Conservation (phyloP, 1,140 invertebrate genomes). For the Drosophila oshimai region DNA sequence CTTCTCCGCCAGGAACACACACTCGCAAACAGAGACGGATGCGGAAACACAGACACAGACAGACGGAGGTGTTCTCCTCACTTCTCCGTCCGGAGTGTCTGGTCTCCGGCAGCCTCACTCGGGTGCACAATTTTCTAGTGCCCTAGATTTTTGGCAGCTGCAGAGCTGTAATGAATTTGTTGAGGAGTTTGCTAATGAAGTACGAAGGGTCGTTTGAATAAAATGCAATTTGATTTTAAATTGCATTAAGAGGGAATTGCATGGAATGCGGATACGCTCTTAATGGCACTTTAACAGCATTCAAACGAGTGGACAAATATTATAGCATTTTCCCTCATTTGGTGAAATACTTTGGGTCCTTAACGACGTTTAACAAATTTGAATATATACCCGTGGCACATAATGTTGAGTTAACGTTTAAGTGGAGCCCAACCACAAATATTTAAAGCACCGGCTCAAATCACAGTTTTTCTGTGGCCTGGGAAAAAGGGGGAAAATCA, state of each 20-base stretch:
- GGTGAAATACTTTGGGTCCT: not conserved
- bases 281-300: slow-evolving; percentile 20
- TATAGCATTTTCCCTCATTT: slow-evolving; percentile 3
- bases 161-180: slow-evolving; percentile 72
- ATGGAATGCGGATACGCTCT: slow-evolving; percentile 15
- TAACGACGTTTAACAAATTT: slow-evolving; percentile 16
- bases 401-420: slow-evolving; percentile 1
- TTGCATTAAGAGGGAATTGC: slow-evolving; percentile 62
- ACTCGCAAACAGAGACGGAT: slow-evolving; percentile 1
- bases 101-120: slow-evolving; percentile 27
- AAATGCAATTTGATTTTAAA: slow-evolving; percentile 72
- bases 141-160: slow-evolving; percentile 61
- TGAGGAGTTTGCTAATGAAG: slow-evolving; percentile 76
- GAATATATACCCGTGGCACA: not conserved
- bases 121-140: slow-evolving; percentile 52
- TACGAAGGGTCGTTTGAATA: slow-evolving; percentile 48
- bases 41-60: not conserved
- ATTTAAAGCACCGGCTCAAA: slow-evolving; percentile 16
- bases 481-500: slow-evolving; percentile 48
- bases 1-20: slow-evolving; percentile 37
- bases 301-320: slow-evolving; percentile 16
- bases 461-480: slow-evolving; percentile 3
- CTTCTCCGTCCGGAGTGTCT: slow-evolving; percentile 13
- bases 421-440: slow-evolving; percentile 34
- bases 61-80: slow-evolving; percentile 7